phyloP scores from a whole-genome alignment of 2,888 invertebrate genomes.

The Rhamnusium bicolor region DNA sequence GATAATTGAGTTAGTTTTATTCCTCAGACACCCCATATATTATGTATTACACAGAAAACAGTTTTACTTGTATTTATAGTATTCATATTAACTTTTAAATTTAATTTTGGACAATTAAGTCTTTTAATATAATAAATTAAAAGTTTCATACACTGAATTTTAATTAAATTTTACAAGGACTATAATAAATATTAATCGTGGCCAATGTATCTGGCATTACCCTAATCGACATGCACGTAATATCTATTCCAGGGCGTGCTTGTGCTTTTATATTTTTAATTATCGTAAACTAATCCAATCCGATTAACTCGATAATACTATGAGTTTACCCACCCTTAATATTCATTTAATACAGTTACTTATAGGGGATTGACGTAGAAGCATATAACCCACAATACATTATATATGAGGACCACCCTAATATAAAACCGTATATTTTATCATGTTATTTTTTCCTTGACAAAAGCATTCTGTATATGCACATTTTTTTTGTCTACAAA shows the following conservation, averaged over 20 bases:
- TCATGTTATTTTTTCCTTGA: conserved; percentile 1
- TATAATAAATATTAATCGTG: background rate
- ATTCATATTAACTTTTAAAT: too few species aligned
- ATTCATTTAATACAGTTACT: conserved; percentile 37
- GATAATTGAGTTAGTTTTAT: too few species aligned
- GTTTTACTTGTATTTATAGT: too few species aligned
- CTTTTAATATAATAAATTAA: too few species aligned
- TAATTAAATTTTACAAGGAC: background rate
- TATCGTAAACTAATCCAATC: conserved; percentile 45
- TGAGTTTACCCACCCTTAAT: conserved; percentile 36
- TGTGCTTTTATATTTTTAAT: conserved; percentile 38
- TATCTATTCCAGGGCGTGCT: conserved; percentile 27
- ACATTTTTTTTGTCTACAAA: conserved; percentile 15
- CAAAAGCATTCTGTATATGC: conserved; percentile 14
- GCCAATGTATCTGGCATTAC: too few species aligned
- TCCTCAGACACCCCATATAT: too few species aligned
- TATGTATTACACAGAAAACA: too few species aligned
- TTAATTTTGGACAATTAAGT: too few species aligned
- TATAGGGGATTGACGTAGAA: conserved; percentile 27
- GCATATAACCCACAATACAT: conserved; percentile 13
- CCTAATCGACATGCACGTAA: background rate
- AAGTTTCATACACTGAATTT: background rate
- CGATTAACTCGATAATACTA: conserved; percentile 45
- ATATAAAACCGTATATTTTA: conserved; percentile 28
- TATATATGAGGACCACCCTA: conserved; percentile 14